phyloP scores from a whole-genome alignment of 2,113 vertebrate species.

The Fulica atra region DNA sequence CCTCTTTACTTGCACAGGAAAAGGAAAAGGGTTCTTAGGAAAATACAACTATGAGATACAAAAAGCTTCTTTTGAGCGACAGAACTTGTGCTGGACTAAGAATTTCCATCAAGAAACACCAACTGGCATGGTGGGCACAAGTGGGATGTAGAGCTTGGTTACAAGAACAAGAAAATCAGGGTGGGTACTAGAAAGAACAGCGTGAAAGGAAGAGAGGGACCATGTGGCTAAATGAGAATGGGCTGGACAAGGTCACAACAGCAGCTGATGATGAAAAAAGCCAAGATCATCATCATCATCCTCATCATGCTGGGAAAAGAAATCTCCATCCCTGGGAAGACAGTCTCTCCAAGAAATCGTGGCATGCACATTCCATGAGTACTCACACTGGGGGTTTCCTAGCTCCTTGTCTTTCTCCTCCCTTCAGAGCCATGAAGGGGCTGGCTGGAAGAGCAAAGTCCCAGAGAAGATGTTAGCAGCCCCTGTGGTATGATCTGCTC shows the following conservation, averaged over 20 bases:
- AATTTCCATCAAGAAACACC: background rate
- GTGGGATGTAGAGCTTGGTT: background rate
- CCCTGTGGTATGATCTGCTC: background rate
- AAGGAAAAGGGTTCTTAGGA: background rate
- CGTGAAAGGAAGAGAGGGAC: background rate
- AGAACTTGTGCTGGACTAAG: background rate
- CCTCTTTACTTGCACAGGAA: background rate
- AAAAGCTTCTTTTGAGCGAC: background rate
- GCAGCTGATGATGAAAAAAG: background rate
- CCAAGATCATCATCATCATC: background rate
- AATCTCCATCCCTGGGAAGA: background rate
- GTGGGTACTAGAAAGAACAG: background rate
- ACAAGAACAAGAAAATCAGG: background rate
- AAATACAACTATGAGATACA: background rate
- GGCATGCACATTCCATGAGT: fast-evolving
- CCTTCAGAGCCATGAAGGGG: background rate
- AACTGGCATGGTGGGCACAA: background rate
- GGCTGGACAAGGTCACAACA: background rate
- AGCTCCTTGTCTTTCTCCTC: background rate
- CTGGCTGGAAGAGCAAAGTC: background rate
- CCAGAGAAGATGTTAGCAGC: background rate
- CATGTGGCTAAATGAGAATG: background rate
- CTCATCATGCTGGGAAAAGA: background rate
- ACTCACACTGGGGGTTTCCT: background rate
- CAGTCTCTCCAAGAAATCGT: fast-evolving